Evolutionary conservation across 2,113 vertebrate genomes (phyloP).

Genomic region (Apodemus speciosus): DNA sequence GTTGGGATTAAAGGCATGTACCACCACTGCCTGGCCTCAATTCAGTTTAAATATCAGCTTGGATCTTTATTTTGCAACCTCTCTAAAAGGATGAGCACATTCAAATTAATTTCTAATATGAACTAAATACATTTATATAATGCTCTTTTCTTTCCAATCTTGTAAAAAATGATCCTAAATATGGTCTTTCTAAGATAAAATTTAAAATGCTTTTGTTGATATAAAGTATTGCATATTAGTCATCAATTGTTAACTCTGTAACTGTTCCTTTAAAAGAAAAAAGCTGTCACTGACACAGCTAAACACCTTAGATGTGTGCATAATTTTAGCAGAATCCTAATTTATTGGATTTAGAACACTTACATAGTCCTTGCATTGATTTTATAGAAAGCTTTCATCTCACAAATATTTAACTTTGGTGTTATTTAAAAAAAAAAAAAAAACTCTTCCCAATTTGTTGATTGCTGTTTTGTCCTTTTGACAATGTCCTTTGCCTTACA

Average conservation of each 20-base stretch:
- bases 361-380: not conserved
- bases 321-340: not conserved
- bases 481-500: too few relatives aligned
- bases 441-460: too few relatives aligned
- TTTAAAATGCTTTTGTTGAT: not conserved
- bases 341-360: not conserved
- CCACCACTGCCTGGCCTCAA: not conserved
- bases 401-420: not conserved
- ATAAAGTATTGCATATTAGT: not conserved
- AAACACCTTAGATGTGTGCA: not conserved
- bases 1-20: too few relatives aligned
- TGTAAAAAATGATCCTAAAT: not conserved
- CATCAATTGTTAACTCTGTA: not conserved
- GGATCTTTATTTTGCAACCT: constrained; percentile 50
- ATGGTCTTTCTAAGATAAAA: not conserved
- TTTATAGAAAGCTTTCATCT: not conserved
- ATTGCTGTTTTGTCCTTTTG: too few relatives aligned
- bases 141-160: not conserved
- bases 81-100: not conserved
- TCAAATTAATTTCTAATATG: constrained; percentile 39
- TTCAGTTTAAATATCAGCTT: constrained; percentile 53
- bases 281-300: not conserved
- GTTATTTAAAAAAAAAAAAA: not conserved
- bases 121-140: constrained; percentile 36
- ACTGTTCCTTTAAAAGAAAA: not conserved